Evolutionary conservation across 2,797 vertebrate species (phyloP), one percentile per base, ranked within the genome.

Genomic region (Chelon auratus): DNA sequence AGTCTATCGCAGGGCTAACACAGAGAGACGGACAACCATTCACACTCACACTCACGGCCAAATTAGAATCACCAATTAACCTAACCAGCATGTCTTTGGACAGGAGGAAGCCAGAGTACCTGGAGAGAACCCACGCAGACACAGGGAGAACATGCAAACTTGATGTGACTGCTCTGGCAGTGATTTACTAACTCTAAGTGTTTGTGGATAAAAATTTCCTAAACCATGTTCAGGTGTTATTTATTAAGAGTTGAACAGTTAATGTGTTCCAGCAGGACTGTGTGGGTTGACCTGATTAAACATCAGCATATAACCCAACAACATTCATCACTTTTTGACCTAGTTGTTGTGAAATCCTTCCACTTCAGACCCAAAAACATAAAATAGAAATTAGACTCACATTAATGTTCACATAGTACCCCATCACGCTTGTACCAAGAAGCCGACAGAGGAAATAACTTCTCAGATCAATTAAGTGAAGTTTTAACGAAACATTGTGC

Each of bases 401-500:
- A 53, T 26, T 11, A 15, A 33, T 3, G 5, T 50, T 60, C 15
- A 18, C 24, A 37, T n/a, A 18, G 1, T n/a, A 22, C 15, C 3
- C 5, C 39, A 53, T 48, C 47, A 40, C 11, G 24, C 51, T 33
- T 69, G 39, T 50, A 30, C 47, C 18, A 5, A 17, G 22, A 59
- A 56, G 26, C 20, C 37, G 48, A 42, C 11, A 30, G 18, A 54
- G 22, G 43, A 33, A 53, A 74, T 9, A 9, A 1, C 14, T 56
- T 68, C 40, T 51, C n/a, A 14, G 18, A 15, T 42, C 18, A 3
- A 47, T 66, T 58, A 5, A 17, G 48, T 47, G 37, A 22, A 6
- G 54, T 11, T 65, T 63, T 20, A 69, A 66, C 24, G 13, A 58
- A 66, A 78, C 51, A n/a, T 43, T 81, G 39, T 57, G 60, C 33